Conservation (phyloP, 2,797 vertebrate species). For the Anolis apletophallus region DNA sequence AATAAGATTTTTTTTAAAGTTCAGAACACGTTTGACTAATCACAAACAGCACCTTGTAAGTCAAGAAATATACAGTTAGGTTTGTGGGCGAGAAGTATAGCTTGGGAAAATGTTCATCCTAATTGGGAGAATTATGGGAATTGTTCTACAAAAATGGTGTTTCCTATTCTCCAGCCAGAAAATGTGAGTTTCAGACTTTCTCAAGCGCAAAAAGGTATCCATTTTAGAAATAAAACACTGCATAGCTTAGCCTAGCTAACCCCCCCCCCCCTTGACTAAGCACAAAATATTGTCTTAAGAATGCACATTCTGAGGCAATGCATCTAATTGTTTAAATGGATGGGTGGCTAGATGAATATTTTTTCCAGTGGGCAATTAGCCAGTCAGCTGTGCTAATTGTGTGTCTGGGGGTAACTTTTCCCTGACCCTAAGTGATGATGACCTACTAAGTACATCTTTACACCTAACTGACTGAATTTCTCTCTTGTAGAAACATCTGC, state of each 20-base stretch:
- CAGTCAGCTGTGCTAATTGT: constrained; percentile 65
- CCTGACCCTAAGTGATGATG: constrained; percentile 63
- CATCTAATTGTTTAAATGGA: constrained; percentile 68
- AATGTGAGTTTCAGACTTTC: neutral
- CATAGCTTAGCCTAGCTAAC: neutral
- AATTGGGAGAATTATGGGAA: too few relatives aligned
- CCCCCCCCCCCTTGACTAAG: constrained; percentile 51
- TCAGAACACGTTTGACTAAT: neutral
- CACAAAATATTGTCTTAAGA: constrained; percentile 29
- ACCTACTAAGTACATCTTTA: constrained; percentile 74
- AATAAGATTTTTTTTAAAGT: constrained; percentile 5
- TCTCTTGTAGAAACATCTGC: constrained; percentile 80
- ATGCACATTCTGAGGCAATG: constrained; percentile 43
- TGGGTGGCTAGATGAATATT: constrained; percentile 56
- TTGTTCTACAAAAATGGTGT: too few relatives aligned
- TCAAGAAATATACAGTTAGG: neutral
- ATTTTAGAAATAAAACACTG: constrained; percentile 13
- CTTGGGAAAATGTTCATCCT: too few relatives aligned
- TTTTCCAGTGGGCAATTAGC: constrained; percentile 63
- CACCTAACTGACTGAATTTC: constrained; percentile 81
- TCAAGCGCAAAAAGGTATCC: neutral
- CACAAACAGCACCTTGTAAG: neutral
- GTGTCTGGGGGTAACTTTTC: constrained; percentile 63
- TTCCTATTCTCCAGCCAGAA: neutral
- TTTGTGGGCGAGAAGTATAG: neutral